Percentiles rank a stretch among this genome's conserved stretches.
These are phyloP conservation scores for Acrossocheilus fasciatus DNA, from an alignment of 2,797 vertebrate species.

Conservation along the genomic window DNA sequence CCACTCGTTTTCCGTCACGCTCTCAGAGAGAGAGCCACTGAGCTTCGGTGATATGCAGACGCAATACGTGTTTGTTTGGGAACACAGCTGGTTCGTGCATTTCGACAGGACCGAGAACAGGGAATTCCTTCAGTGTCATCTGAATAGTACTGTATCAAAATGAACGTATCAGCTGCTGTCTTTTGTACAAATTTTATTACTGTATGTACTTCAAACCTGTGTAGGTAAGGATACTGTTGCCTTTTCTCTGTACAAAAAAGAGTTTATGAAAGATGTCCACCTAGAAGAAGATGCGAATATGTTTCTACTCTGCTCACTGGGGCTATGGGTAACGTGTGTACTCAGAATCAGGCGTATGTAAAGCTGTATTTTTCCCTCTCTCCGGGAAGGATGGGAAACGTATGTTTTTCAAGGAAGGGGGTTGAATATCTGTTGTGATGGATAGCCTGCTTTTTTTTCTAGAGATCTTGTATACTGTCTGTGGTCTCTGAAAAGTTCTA, in stretches of 20 bases:
- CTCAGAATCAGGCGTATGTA: conserved; percentile 97
- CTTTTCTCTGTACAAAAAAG: conserved; percentile 99
- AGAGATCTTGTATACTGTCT: conserved; percentile 92
- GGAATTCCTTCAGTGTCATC: conserved; percentile 86
- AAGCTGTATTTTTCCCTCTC: conserved; percentile 81
- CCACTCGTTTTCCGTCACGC: conserved; percentile 80
- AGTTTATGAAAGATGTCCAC: conserved; percentile 95
- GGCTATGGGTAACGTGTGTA: conserved; percentile 92
- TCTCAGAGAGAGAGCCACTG: conserved; percentile 78
- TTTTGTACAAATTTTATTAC: conserved; percentile 90
- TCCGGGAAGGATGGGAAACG: conserved; percentile 69
- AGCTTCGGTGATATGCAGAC: conserved; percentile 67
- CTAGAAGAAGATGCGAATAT: conserved; percentile 94
- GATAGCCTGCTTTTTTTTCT: conserved; percentile 91
- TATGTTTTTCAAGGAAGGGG: conserved; percentile 86
- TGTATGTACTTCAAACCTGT: conserved; percentile 92
- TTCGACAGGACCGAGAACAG: conserved; percentile 71
- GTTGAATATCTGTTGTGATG: conserved; percentile 86
- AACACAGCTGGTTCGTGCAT: not conserved
- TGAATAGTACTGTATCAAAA: conserved; percentile 94
- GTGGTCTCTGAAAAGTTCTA: conserved; percentile 91
- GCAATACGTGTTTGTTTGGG: conserved; percentile 46
- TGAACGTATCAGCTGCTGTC: conserved; percentile 85
- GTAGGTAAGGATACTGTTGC: conserved; percentile 90
- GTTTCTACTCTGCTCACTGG: conserved; percentile 97